Evolutionary conservation across 2,888 invertebrate genomes (phyloP).

Genomic region (Oxystoma pomonae): DNA sequence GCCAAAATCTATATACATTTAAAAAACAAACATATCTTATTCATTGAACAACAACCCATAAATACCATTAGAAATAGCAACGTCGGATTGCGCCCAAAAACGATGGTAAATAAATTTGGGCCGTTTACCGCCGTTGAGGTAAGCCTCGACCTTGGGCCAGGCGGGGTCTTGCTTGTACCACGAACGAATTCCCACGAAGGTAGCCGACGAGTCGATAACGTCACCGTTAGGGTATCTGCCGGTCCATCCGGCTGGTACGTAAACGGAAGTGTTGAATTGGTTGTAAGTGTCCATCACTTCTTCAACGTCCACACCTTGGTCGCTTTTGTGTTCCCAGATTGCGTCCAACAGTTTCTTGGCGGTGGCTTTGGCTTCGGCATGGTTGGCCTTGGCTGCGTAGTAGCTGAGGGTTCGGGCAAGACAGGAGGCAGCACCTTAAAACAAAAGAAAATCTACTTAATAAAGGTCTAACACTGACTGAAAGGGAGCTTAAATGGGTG

Average conservation of each 20-base stretch:
- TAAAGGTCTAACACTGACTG: too few relatives aligned
- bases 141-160: slow-evolving; percentile 28
- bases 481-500: too few relatives aligned
- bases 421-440: slow-evolving; percentile 26
- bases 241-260: slow-evolving; percentile 29
- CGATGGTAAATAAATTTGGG: slow-evolving; percentile 30
- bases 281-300: slow-evolving; percentile 27
- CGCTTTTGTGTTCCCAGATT: slow-evolving; percentile 25
- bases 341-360: slow-evolving; percentile 30
- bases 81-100: slow-evolving; percentile 32
- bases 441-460: too few relatives aligned
- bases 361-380: slow-evolving; percentile 24
- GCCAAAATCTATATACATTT: too few relatives aligned
- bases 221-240: slow-evolving; percentile 32
- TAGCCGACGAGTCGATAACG: slow-evolving; percentile 27
- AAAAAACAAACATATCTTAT: too few relatives aligned
- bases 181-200: slow-evolving; percentile 28
- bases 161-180: slow-evolving; percentile 31
- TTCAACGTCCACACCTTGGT: slow-evolving; percentile 26
- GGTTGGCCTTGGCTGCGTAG: slow-evolving; percentile 30
- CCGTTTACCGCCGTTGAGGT: slow-evolving; percentile 27
- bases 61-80: slow-evolving; percentile 28
- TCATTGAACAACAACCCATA: slow-evolving; percentile 30
- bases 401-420: slow-evolving; percentile 31
- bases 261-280: slow-evolving; percentile 27